Evolutionary conservation across 2,888 invertebrate species (phyloP), one percentile per base, ranked within the genome.

Genomic region (Drosophila parthenogenetica): DNA sequence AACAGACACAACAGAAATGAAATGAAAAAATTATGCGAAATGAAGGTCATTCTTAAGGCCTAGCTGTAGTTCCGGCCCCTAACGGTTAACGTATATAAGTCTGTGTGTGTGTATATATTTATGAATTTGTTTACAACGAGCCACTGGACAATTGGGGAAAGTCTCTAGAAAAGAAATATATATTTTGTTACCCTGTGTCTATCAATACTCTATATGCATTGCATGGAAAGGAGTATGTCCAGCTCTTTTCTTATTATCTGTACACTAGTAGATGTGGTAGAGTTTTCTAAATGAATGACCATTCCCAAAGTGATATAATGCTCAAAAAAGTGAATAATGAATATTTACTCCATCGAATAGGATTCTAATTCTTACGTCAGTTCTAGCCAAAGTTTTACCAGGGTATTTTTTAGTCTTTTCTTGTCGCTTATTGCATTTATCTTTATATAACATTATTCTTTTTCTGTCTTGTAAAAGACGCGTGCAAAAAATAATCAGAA

Each of bases 11-110:
- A 17, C 55, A 69, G 45, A 73, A 82, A 82, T 72, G 73, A 82
- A 82, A 82, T 81, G 86, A 86, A 83, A 82, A 83, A 86, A 85
- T 85, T 82, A 85, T 82, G 85, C 82, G 80, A 48, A 55, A 55
- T 25, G 35, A 48, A 55, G 50, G 13, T 58, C 60, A 69, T 74
- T 65, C 51, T 65, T 74, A 61, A 51, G 73, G 17, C 50, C 45
- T 19, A 58, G 43, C 16, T 59, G 13, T 29, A 25, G 57, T 39
- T 58, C 5, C 17, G 42, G 32, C 13, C 48, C 48, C 53, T 29
- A 50, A 59, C 17, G n/a, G 16, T 45, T n/a, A 55, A 25, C 62
- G 39, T 19, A 13, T 11, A 3, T 13, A 22, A 22, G 14, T 49
- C 16, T 46, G 45, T 58, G 32, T 68, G 45, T 49, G 35, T 40